These are phyloP conservation scores for Oeneis ivallda DNA, from an alignment of 2,888 invertebrate species.

Conservation along the genomic window DNA sequence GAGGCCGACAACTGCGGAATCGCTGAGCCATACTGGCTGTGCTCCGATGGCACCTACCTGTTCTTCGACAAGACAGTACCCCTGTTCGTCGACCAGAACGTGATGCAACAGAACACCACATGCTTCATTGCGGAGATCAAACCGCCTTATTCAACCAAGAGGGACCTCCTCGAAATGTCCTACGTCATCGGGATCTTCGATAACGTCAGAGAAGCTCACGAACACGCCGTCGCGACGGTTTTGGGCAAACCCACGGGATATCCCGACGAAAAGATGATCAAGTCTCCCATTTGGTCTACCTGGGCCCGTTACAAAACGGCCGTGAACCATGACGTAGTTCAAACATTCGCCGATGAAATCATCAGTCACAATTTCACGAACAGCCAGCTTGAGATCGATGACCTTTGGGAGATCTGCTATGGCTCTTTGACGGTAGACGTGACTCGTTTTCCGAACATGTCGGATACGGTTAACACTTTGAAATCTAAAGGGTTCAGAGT, in stretches of 20 bases:
- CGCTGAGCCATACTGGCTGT: slow-evolving; percentile 85
- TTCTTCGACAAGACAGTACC: slow-evolving; percentile 84
- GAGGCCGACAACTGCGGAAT: slow-evolving; percentile 81
- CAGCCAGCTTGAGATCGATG: slow-evolving; percentile 84
- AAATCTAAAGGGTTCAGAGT: slow-evolving; percentile 77
- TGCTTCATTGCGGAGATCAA: slow-evolving; percentile 77
- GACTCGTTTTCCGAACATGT: slow-evolving; percentile 80
- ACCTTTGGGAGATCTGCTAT: slow-evolving; percentile 84
- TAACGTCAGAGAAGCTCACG: slow-evolving; percentile 82
- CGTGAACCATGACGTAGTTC: slow-evolving; percentile 75
- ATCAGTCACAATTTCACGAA: slow-evolving; percentile 71
- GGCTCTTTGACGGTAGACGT: slow-evolving; percentile 80
- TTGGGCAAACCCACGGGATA: slow-evolving; percentile 80
- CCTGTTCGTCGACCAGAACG: slow-evolving; percentile 85
- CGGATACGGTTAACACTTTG: slow-evolving; percentile 64
- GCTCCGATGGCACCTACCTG: slow-evolving; percentile 84
- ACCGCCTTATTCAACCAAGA: slow-evolving; percentile 71
- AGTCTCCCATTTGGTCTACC: slow-evolving; percentile 85
- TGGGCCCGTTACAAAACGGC: slow-evolving; percentile 82
- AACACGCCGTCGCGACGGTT: slow-evolving; percentile 82
- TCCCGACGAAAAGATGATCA: slow-evolving; percentile 81
- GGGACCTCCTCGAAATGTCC: slow-evolving; percentile 67
- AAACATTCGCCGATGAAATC: slow-evolving; percentile 78
- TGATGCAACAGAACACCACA: slow-evolving; percentile 64
- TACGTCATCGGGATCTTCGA: slow-evolving; percentile 84